Evolutionary conservation across 37 sponge, comb jelly and placozoan genomes (phyloP).

Genomic region (Agelas oroides): DNA sequence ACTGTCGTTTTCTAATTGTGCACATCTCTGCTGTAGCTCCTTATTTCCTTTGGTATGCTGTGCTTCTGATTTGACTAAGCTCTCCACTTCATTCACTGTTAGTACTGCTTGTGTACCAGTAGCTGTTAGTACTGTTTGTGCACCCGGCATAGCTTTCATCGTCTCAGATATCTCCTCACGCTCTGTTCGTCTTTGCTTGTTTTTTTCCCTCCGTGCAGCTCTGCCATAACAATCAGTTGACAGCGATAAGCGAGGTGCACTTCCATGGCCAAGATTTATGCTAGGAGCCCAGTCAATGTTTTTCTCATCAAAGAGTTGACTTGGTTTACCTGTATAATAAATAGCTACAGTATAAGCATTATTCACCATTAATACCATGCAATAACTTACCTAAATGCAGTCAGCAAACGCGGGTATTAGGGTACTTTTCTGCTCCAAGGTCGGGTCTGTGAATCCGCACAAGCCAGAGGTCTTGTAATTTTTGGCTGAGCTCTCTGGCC

Average conservation of each 20-base stretch:
- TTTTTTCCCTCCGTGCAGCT: neutral
- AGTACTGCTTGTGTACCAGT: too few species aligned
- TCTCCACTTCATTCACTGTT: neutral
- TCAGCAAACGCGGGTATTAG: constrained; percentile 45
- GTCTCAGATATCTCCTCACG: neutral
- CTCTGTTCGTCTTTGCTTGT: neutral
- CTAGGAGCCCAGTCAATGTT: constrained; percentile 74
- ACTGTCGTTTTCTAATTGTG: too few species aligned
- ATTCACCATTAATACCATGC: too few species aligned
- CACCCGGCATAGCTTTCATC: too few species aligned
- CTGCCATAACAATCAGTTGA: constrained; percentile 13
- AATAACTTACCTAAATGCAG: too few species aligned
- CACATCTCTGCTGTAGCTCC: too few species aligned
- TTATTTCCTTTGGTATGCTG: neutral
- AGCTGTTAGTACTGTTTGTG: neutral
- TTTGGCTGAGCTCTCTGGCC: constrained; percentile 25
- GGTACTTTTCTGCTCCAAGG: neutral
- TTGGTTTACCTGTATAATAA: constrained; percentile 39
- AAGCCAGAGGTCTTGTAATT: constrained; percentile 34
- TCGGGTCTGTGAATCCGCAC: constrained; percentile 37
- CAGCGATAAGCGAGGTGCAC: neutral
- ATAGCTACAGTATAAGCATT: too few species aligned
- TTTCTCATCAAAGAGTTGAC: constrained; percentile 23
- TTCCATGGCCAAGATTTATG: constrained; percentile 23
- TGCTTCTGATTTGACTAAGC: neutral